A percentile compares a stretch with the other conserved stretches of the same genome.
phyloP scores from a whole-genome alignment of 2,113 vertebrate genomes.

The Syngnathus typhle region DNA sequence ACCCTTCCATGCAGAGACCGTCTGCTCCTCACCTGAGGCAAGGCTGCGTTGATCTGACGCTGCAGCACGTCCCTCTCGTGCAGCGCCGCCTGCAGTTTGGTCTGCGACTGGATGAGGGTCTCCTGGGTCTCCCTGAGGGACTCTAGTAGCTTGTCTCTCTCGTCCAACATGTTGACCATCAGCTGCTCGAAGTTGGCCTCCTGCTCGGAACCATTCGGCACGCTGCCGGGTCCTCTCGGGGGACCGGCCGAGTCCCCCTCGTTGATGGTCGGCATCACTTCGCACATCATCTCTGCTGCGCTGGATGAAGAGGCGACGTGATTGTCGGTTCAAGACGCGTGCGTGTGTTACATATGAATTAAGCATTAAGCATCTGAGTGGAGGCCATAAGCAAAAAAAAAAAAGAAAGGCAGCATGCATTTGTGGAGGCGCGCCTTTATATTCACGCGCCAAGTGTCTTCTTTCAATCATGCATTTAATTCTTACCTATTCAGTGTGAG shows the following conservation, averaged over 20 bases:
- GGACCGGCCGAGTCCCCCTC: slow-evolving; percentile 89
- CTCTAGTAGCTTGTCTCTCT: slow-evolving; percentile 94
- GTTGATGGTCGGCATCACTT: slow-evolving; percentile 97
- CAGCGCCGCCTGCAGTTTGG: slow-evolving; percentile 85
- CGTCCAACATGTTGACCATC: slow-evolving; percentile 98
- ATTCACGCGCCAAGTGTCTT: slow-evolving; percentile 11
- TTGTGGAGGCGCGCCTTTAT: slow-evolving; percentile 19
- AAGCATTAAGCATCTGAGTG: slow-evolving; percentile 20
- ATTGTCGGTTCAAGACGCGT: slow-evolving; percentile 30
- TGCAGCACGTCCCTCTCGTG: slow-evolving; percentile 94
- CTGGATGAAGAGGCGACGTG: slow-evolving; percentile 37
- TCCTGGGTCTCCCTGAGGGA: slow-evolving; percentile 92
- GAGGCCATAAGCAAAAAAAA: slow-evolving; percentile 38
- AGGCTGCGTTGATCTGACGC: slow-evolving; percentile 88
- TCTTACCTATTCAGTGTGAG: slow-evolving; percentile 56
- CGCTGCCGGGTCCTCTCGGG: slow-evolving; percentile 67
- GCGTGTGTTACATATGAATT: slow-evolving; percentile 20
- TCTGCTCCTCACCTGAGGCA: slow-evolving; percentile 85
- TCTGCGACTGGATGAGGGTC: slow-evolving; percentile 83
- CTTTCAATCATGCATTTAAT: background rate
- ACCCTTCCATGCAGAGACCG: slow-evolving; percentile 2
- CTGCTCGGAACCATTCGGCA: slow-evolving; percentile 77
- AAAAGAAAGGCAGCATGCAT: slow-evolving; percentile 5
- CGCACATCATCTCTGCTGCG: slow-evolving; percentile 84
- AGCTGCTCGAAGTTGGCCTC: slow-evolving; percentile 97